A percentile compares a stretch with the other conserved stretches of the same genome.
These are phyloP conservation scores for Coracias cyanogaster DNA, from an alignment of 2,797 vertebrate genomes.

Conservation along the genomic window DNA sequence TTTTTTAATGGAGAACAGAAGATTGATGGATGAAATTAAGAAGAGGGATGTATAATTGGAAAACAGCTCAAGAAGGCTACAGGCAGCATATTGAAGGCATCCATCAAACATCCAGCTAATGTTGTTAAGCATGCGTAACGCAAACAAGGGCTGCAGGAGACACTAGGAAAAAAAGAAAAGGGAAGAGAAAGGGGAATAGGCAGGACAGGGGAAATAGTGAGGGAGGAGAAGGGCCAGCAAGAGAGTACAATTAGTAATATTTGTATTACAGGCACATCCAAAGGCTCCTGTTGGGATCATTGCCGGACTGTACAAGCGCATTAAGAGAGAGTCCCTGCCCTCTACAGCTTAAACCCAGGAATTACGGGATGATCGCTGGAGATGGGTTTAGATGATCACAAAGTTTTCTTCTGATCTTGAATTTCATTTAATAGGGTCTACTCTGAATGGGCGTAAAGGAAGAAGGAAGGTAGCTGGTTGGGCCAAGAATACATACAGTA, in stretches of 20 bases:
- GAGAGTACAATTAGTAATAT: conserved; percentile 35
- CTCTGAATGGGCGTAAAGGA: conserved; percentile 1
- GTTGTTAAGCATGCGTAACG: conserved; percentile 54
- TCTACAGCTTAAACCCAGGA: conserved; percentile 57
- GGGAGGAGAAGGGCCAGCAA: conserved; percentile 2
- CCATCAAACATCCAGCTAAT: conserved; percentile 70
- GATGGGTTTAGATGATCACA: neutral
- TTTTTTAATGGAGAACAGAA: conserved; percentile 64
- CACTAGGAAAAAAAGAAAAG: neutral
- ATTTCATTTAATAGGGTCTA: conserved; percentile 1
- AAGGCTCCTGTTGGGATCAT: conserved; percentile 22
- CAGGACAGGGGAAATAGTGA: neutral
- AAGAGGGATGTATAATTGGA: conserved; percentile 72
- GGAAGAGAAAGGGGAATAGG: neutral
- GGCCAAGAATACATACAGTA: conserved; percentile 21
- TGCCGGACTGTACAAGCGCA: neutral
- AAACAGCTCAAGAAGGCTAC: conserved; percentile 67
- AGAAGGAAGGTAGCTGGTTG: conserved; percentile 10
- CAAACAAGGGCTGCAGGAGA: conserved; percentile 30
- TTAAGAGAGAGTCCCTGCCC: conserved; percentile 59
- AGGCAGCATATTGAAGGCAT: conserved; percentile 76
- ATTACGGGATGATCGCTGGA: neutral
- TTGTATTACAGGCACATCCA: conserved; percentile 28
- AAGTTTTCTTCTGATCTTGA: conserved; percentile 35
- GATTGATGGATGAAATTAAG: conserved; percentile 76